Evolutionary conservation across 2,113 vertebrate species (phyloP).

Genomic region (Sphaerodactylus townsendi): DNA sequence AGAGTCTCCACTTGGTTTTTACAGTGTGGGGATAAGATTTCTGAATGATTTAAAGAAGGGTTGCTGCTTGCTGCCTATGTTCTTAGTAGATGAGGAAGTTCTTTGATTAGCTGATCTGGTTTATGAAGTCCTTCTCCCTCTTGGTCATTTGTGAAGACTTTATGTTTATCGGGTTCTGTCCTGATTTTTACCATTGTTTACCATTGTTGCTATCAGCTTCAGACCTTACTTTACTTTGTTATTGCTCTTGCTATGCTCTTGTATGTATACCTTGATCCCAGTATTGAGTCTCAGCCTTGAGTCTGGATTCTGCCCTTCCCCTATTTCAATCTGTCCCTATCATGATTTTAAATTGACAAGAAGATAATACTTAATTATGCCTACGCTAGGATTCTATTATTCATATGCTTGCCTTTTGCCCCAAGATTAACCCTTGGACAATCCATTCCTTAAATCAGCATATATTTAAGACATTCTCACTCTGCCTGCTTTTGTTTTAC

Average conservation of each 20-base stretch:
- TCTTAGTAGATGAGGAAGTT: not conserved
- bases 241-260: not conserved
- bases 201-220: not conserved
- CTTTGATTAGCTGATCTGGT: not conserved
- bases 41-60: not conserved
- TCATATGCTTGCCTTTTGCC: not conserved
- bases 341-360: not conserved
- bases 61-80: not conserved
- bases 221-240: not conserved
- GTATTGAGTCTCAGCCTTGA: not conserved
- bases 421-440: not conserved
- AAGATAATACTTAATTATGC: not conserved
- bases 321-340: not conserved
- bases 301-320: not conserved
- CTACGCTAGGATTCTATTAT: not conserved
- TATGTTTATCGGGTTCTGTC: not conserved
- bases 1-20: too few relatives aligned
- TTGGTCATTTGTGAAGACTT: not conserved
- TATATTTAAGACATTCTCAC: too few relatives aligned
- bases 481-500: not conserved
- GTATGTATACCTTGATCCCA: not conserved
- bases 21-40: not conserved
- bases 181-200: not conserved
- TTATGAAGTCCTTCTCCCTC: not conserved
- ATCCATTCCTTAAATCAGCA: not conserved